Conservation (phyloP, 2,888 invertebrate genomes). For the Cephus pulcher region DNA sequence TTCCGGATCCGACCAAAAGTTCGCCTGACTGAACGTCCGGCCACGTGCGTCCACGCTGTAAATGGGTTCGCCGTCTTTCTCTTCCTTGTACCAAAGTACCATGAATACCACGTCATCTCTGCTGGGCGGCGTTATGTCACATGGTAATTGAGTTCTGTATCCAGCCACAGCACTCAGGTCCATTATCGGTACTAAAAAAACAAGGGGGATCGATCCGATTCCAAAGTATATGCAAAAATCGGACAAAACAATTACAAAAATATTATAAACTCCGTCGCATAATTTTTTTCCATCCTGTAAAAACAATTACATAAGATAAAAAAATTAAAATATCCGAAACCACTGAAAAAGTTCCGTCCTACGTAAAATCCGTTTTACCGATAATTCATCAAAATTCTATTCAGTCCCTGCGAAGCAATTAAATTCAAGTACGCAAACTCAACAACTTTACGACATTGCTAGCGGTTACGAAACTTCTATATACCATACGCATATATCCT, state of each 20-base stretch:
- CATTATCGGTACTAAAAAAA: conserved; percentile 70
- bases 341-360: background rate
- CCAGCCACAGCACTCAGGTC: conserved; percentile 86
- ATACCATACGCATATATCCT: background rate
- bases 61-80: conserved; percentile 85
- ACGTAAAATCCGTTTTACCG: background rate
- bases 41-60: conserved; percentile 75
- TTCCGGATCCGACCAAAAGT: conserved; percentile 66
- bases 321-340: background rate
- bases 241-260: background rate
- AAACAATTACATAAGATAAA: too few species aligned
- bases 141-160: conserved; percentile 84
- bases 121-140: conserved; percentile 84
- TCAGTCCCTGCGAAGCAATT: background rate
- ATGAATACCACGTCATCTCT: conserved; percentile 87
- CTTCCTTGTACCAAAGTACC: conserved; percentile 87
- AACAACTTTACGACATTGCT: background rate
- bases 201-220: conserved; percentile 18
- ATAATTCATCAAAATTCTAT: background rate
- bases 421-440: background rate
- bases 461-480: background rate
- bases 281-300: too few species aligned
- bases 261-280: background rate
- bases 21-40: conserved; percentile 61
- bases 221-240: background rate